These are phyloP conservation scores for Saccopteryx bilineata DNA, from an alignment of 2,113 vertebrate genomes.

Conservation along the genomic window DNA sequence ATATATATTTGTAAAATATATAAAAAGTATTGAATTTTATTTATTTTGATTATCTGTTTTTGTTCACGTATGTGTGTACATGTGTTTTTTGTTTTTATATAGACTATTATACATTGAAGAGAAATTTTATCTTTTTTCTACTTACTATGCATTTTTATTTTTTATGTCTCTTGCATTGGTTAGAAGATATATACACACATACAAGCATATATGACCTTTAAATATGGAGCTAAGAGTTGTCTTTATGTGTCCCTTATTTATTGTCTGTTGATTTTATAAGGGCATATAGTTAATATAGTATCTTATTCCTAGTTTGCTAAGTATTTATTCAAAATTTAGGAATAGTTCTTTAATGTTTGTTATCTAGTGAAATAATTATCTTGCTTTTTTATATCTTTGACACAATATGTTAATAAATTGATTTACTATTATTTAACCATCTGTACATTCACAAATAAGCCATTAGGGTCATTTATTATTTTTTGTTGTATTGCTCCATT, in stretches of 20 bases:
- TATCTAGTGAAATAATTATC: slow-evolving; percentile 18
- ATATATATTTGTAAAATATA: not conserved
- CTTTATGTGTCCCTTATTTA: not conserved
- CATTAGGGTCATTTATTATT: not conserved
- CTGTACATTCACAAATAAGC: not conserved
- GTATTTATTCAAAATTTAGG: not conserved
- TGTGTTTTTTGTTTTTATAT: slow-evolving; percentile 11
- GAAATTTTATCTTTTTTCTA: slow-evolving; percentile 10
- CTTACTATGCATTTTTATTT: not conserved
- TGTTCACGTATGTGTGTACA: not conserved
- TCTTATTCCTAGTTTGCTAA: not conserved
- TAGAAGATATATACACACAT: not conserved
- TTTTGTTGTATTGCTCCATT: not conserved
- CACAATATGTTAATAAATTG: not conserved
- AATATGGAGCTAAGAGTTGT: not conserved
- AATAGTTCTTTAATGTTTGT: slow-evolving; percentile 17
- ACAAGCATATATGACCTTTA: not conserved
- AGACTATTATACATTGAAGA: not conserved
- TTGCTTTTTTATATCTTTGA: not conserved
- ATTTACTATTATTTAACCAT: not conserved
- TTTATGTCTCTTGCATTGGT: not conserved
- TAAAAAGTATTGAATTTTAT: slow-evolving; percentile 22
- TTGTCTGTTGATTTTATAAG: not conserved
- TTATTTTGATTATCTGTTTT: slow-evolving; percentile 32
- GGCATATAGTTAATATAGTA: not conserved